These are phyloP conservation scores for Xiphias gladius DNA, from an alignment of 2,113 vertebrate genomes.

Conservation along the genomic window DNA sequence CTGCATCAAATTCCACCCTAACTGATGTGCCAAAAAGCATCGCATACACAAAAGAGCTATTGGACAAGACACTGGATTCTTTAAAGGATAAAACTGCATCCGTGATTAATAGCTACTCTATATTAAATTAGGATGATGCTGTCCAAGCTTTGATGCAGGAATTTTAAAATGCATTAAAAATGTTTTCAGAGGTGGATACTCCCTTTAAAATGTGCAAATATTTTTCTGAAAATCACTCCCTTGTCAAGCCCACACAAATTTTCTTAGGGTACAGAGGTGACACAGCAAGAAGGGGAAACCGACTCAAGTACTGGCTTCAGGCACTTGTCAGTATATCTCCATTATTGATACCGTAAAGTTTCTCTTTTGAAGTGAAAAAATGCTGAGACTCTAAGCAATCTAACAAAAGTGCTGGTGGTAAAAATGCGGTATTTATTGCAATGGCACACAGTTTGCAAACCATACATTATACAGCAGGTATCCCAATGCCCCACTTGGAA, in stretches of 20 bases:
- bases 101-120: too few species aligned
- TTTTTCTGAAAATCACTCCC: too few species aligned
- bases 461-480: constrained; percentile 21
- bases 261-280: constrained; percentile 38
- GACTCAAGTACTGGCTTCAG: neutral
- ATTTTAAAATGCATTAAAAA: neutral
- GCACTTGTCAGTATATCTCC: neutral
- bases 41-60: too few species aligned
- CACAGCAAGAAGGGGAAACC: neutral
- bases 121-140: too few species aligned
- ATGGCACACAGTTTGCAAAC: constrained; percentile 27
- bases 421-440: constrained; percentile 31
- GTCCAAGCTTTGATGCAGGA: constrained; percentile 13
- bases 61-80: too few species aligned
- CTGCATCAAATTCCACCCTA: too few species aligned
- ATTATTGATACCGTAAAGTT: constrained; percentile 4
- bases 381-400: neutral
- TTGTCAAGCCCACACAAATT: too few species aligned
- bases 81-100: too few species aligned
- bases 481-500: constrained; percentile 14
- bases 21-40: too few species aligned
- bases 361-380: constrained; percentile 17
- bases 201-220: constrained; percentile 1
- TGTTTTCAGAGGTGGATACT: constrained; percentile 45
- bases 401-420: neutral